phyloP scores from a whole-genome alignment of 2,113 vertebrate genomes.

The Chionomys nivalis region DNA sequence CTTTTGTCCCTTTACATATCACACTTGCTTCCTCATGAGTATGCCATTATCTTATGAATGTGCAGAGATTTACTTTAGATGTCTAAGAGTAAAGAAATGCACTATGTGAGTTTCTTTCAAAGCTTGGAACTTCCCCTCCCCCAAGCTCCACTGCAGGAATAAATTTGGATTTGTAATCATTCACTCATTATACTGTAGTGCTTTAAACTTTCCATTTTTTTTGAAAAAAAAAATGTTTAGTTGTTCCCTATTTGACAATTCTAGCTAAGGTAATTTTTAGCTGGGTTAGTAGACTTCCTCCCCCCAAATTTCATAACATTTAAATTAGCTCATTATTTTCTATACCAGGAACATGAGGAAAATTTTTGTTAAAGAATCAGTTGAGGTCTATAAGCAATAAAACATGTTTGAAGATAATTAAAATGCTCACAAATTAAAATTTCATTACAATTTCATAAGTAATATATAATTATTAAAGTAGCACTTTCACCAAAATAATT shows the following conservation, averaged over 20 bases:
- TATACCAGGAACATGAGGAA: neutral
- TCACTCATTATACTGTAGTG: neutral
- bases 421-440: neutral
- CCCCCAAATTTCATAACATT: neutral
- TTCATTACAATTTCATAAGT: neutral
- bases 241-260: neutral
- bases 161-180: neutral
- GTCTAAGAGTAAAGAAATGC: neutral
- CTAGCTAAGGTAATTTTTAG: neutral
- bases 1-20: neutral
- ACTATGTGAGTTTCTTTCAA: neutral
- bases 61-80: neutral
- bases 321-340: constrained; percentile 12
- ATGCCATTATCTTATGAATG: neutral
- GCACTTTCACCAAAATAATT: neutral
- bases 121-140: neutral
- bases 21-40: neutral
- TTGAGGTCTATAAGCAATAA: neutral
- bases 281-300: neutral
- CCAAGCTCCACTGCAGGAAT: neutral
- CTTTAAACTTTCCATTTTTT: neutral
- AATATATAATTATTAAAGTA: neutral
- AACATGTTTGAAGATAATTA: constrained; percentile 1
- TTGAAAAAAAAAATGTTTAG: neutral
- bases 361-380: neutral